phyloP scores from a whole-genome alignment of 2,797 vertebrate genomes.

The Darevskia mixta region DNA sequence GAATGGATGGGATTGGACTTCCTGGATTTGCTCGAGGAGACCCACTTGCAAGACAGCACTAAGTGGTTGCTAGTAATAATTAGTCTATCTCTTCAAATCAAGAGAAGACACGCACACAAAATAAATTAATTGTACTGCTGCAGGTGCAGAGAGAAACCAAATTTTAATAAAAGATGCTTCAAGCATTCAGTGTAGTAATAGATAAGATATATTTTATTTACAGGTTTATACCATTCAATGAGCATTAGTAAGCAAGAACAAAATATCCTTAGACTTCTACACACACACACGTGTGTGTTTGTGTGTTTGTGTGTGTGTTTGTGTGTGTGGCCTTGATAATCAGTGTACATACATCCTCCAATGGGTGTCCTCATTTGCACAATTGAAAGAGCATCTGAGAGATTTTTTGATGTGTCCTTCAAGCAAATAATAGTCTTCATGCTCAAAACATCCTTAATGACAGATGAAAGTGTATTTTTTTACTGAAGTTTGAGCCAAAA shows the following conservation, averaged over 20 bases:
- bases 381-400: slow-evolving; percentile 33
- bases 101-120: not conserved
- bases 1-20: slow-evolving; percentile 13
- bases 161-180: slow-evolving; percentile 32
- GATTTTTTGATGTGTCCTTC: slow-evolving; percentile 9
- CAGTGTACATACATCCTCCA: not conserved
- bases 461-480: slow-evolving; percentile 36
- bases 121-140: not conserved
- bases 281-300: not conserved
- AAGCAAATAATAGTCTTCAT: slow-evolving; percentile 41
- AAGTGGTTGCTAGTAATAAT: too few relatives aligned
- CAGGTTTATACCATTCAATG: slow-evolving; percentile 23
- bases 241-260: not conserved
- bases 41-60: slow-evolving; percentile 59
- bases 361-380: slow-evolving; percentile 21
- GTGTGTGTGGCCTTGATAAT: not conserved
- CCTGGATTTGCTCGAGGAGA: slow-evolving; percentile 24
- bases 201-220: slow-evolving; percentile 40
- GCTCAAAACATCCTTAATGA: slow-evolving; percentile 34
- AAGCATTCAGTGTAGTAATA: slow-evolving; percentile 10
- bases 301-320: not conserved
- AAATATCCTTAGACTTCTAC: not conserved
- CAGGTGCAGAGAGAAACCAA: not conserved
- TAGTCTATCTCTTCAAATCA: not conserved
- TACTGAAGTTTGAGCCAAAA: slow-evolving; percentile 43